Evolutionary conservation across 2,113 vertebrate species (phyloP).

Genomic region (Bambusicola thoracicus): DNA sequence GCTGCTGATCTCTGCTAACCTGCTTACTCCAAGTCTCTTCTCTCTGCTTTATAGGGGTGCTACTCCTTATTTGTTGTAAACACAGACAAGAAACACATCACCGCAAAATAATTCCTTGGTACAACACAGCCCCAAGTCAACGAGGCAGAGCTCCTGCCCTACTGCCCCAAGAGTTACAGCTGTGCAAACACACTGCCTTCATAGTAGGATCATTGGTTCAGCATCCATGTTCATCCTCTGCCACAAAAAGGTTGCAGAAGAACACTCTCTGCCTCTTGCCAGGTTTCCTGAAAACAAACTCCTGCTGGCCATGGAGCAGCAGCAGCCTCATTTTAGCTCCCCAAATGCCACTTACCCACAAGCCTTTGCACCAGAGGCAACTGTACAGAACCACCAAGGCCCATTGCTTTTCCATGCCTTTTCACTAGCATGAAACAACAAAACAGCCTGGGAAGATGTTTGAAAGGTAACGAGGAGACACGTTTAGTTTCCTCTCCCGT

Average conservation of each 20-base stretch:
- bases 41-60: not conserved
- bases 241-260: not conserved
- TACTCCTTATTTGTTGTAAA: not conserved
- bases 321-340: not conserved
- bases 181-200: accelerated
- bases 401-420: not conserved
- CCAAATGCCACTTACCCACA: not conserved
- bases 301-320: not conserved
- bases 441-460: not conserved
- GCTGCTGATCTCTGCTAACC: not conserved
- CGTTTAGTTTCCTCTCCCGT: not conserved
- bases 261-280: not conserved
- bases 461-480: not conserved
- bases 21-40: not conserved
- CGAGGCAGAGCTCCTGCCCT: not conserved
- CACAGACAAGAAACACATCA: not conserved
- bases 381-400: not conserved
- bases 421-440: not conserved
- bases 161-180: not conserved
- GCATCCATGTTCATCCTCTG: not conserved
- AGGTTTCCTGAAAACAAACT: not conserved
- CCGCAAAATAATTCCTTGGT: not conserved
- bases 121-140: not conserved
- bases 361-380: not conserved
- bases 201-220: not conserved